Evolutionary conservation across 53 echinoderm and acorn worm species (phyloP), one percentile per base, ranked within the genome.

Genomic region (Zoroaster sp.): DNA sequence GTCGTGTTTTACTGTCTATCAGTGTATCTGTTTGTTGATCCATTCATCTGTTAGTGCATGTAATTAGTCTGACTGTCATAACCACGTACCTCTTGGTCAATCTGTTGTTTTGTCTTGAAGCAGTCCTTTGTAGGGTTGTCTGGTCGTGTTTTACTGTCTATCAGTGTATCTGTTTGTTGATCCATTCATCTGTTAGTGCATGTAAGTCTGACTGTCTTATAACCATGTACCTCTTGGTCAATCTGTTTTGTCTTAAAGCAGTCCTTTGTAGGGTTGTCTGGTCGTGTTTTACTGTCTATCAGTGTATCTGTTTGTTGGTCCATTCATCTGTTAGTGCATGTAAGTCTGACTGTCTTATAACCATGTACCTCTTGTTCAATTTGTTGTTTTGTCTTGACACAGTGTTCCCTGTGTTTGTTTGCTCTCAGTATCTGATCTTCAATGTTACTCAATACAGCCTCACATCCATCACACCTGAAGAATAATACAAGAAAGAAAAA

Each of bases 391-490:
- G 90, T 94, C 54, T 95, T 95, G 34, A 95, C 55, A 65, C 94
- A 92, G 69, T 75, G 94, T 51, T 97, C 97, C 87, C 78, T 97
- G 87, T 94, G 83, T 75, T 92, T 97, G 91, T 97, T 97, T 9
- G 97, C 97, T 78, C 92, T 92, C 40, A 80, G 74, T 51, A 97
- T 95, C 95, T 97, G 97, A 17, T 97, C 95, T 53, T 97, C 95
- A 13, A 97, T 94, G 45, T 88, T 93, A 30, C 92, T 87, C 69
- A 97, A 87, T 17, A 94, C 92, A 3, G 92, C 91, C 87, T 97
- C 97, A 59, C 97, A 97, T 0, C 97, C 95, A 63, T 97, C 95
- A 55, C 97, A 97, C 97, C 97, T 97, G 77, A 3, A 86, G 33
- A 11, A n/a, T n/a, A n/a, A n/a, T n/a, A n/a, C n/a, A n/a, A n/a